Base-by-base conservation (phyloP, 2,888 invertebrate genomes). In the Ganaspis brasiliensis region DNA sequence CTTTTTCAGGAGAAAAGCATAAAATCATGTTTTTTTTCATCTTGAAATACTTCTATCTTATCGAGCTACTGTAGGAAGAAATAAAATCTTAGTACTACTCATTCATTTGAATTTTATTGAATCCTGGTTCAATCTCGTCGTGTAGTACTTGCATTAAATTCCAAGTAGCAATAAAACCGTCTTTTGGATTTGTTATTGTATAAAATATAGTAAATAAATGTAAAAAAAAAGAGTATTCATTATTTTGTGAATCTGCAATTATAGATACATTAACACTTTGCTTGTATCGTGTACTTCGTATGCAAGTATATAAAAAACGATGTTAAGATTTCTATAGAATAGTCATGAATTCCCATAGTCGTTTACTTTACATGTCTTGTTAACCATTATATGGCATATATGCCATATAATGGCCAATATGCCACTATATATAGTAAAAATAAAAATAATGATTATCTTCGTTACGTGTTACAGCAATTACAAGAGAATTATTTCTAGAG, bases 381-480 rank as follows among this genome's bases (percentile, higher is more conserved):
- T 52, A 52, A 52, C 52, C 19, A 52, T 52, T 52, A n/a, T n/a
- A n/a, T n/a, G n/a, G n/a, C n/a, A n/a, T n/a, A n/a, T n/a, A n/a
- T n/a, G n/a, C n/a, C n/a, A n/a, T n/a, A n/a, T n/a, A n/a, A n/a
- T n/a, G n/a, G n/a, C n/a, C n/a, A n/a, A n/a, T n/a, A n/a, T n/a
- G n/a, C n/a, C n/a, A n/a, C n/a, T n/a, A n/a, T n/a, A n/a, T n/a
- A n/a, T n/a, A n/a, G n/a, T n/a, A n/a, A n/a, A 52, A 19, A 19
- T 52, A 59, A 59, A 59, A 59, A 59, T 59, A 59, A 59, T 9
- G 14, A 57, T 26, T 57, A 57, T 57, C 14, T 21, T 57, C 35
- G n/a, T 59, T 31, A 59, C 35, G 59, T n/a, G 6, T 57, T 57
- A n/a, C 14, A 24, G 56, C 56, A 24, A 57, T 24, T 24, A 8